phyloP scores from a whole-genome alignment of 2,797 vertebrate species.

The Peromyscus melanophrys region DNA sequence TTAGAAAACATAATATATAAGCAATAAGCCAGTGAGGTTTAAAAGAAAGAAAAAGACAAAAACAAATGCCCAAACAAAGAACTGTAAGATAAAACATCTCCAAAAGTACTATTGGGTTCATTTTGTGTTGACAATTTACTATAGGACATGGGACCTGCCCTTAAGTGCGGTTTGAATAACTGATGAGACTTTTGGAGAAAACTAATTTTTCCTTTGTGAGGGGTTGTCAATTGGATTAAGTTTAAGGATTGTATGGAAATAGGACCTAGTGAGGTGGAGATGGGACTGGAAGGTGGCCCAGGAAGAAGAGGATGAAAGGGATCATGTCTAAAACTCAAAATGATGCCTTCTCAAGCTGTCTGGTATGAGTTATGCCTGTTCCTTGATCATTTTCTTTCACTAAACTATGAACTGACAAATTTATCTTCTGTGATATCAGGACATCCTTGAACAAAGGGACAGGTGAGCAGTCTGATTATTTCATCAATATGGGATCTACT shows the following conservation, averaged over 20 bases:
- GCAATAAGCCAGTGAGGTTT: background rate
- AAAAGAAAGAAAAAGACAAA: background rate
- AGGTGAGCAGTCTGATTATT: conserved; percentile 61
- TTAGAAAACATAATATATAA: background rate
- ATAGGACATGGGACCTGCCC: background rate
- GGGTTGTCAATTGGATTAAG: background rate
- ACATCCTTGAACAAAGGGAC: conserved; percentile 73
- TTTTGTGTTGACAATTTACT: background rate
- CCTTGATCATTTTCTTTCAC: conserved; percentile 73
- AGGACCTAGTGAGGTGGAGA: conserved; percentile 3
- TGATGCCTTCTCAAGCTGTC: conserved; percentile 59
- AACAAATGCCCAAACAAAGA: background rate
- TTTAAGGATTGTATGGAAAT: background rate
- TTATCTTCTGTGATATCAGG: conserved; percentile 79
- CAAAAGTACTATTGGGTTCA: background rate
- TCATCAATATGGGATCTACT: conserved; percentile 83
- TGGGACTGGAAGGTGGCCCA: background rate
- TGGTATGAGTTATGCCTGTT: background rate
- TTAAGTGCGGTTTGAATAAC: background rate
- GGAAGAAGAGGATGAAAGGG: background rate
- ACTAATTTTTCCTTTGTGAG: background rate
- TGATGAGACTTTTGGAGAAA: background rate
- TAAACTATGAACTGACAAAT: conserved; percentile 77
- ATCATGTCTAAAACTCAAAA: conserved; percentile 60
- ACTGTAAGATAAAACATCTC: background rate